A percentile compares a stretch with the other conserved stretches of the same genome.
Evolutionary conservation across 2,888 invertebrate genomes (phyloP).

Genomic region (Geophilus truncorum): DNA sequence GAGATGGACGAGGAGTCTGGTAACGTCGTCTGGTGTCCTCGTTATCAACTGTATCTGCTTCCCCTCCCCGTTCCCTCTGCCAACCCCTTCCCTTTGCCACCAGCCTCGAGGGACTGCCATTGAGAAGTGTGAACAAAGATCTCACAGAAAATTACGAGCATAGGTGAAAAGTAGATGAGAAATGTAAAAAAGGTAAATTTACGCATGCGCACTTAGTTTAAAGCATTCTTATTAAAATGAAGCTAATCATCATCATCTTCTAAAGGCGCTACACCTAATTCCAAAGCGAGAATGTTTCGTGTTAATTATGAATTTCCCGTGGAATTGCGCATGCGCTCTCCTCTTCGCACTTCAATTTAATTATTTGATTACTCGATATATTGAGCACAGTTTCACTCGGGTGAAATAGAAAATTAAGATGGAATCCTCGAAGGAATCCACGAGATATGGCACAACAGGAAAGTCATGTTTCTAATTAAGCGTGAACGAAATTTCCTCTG

Average conservation of each 20-base stretch:
- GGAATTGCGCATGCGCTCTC: neutral
- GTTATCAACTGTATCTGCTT: slow-evolving; percentile 3
- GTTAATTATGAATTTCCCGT: slow-evolving; percentile 7
- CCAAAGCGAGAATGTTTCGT: neutral
- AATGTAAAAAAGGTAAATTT: neutral
- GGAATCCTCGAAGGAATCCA: neutral
- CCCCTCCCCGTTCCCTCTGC: neutral
- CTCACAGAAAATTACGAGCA: neutral
- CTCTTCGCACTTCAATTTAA: neutral
- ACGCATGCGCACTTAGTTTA: neutral
- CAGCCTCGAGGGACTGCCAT: neutral
- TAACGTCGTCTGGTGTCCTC: neutral
- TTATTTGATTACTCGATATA: slow-evolving; percentile 3
- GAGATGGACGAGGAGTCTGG: neutral
- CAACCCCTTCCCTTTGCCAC: neutral
- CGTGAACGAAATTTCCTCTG: neutral
- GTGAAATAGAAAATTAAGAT: slow-evolving; percentile 12
- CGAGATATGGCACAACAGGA: neutral
- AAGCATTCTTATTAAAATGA: neutral
- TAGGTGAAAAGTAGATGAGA: neutral
- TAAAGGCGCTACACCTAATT: neutral
- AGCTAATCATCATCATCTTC: slow-evolving; percentile 1
- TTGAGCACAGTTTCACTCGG: neutral
- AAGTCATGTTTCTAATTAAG: neutral
- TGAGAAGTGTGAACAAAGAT: slow-evolving; percentile 4